Evolutionary conservation across 1,140 invertebrate species (phyloP).

Genomic region (Marisa cornuarietis): DNA sequence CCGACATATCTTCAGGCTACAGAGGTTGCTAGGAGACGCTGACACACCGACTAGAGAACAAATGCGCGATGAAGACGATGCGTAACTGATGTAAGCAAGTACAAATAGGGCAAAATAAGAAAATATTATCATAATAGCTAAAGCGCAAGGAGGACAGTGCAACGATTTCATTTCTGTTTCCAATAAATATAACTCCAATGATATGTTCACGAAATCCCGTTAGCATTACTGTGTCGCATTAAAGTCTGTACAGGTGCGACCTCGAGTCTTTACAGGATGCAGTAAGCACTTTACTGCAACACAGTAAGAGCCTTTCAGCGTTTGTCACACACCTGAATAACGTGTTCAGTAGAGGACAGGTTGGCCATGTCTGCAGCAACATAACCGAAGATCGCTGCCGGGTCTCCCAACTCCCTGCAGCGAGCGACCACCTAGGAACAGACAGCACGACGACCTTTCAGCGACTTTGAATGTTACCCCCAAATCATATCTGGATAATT

Average conservation of each 20-base stretch:
- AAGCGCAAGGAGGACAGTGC: not conserved
- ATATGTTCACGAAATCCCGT: not conserved
- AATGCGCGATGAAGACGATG: too few relatives aligned
- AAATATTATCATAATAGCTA: not conserved
- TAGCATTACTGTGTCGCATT: too few relatives aligned
- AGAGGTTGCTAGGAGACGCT: too few relatives aligned
- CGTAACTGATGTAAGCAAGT: too few relatives aligned
- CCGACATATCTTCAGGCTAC: too few relatives aligned
- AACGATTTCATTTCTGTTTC: not conserved
- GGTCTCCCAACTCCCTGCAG: conserved; percentile 40
- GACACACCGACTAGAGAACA: too few relatives aligned
- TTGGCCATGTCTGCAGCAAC: conserved; percentile 52
- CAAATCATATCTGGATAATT: too few relatives aligned
- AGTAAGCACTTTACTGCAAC: not conserved
- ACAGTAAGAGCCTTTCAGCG: not conserved
- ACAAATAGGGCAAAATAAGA: not conserved
- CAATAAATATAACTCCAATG: not conserved
- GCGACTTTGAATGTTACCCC: not conserved
- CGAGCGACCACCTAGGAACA: conserved; percentile 41
- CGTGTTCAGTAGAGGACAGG: conserved; percentile 41
- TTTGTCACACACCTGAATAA: conserved; percentile 38
- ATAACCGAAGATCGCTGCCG: conserved; percentile 39
- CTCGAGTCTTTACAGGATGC: not conserved
- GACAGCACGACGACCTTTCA: not conserved
- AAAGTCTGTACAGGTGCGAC: not conserved